Evolutionary conservation across 2,888 invertebrate species (phyloP), one percentile per base, ranked within the genome.

Genomic region (Sesia bembeciformis): DNA sequence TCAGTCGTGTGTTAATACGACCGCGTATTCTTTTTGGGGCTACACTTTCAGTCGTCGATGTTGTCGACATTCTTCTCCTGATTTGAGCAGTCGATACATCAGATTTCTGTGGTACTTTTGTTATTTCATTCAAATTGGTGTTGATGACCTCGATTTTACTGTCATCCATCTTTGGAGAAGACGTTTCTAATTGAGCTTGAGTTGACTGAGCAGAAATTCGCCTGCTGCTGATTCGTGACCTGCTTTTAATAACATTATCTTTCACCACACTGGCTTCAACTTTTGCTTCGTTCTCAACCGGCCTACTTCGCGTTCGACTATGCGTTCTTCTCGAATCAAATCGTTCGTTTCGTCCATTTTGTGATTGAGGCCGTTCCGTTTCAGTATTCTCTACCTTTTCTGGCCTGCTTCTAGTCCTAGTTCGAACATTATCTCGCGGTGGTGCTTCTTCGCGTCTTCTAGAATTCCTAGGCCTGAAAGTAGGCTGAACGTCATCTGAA

Each of bases 281-380:
- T 57, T 62, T 67, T 60, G 62, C 59, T 64, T 72, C 70, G 49
- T 59, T 69, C 57, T 71, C 68, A 49, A 62, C 58, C 8, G 74
- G 67, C 67, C 75, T 78, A 59, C 71, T 79, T 46, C 84, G 81
- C 53, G 82, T 73, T 67, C 88, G 80, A 67, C 65, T 73, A 49
- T 64, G 69, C 51, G 78, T 80, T 67, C 76, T 84, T 76, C 81
- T 78, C 39, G 81, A 78, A 68, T 84, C 78, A 59, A 82, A 81
- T 76, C 79, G 78, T 74, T 84, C 84, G 73, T 74, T 82, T 54
- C 68, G 72, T 62, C 61, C 70, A 61, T 70, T 65, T 57, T 70
- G 60, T 58, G 63, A 60, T 60, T 61, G 62, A 7, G 70, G 64
- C 60, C 69, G 64, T 60, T 72, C 70, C 50, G 65, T 62, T 59